Evolutionary conservation across 2,888 invertebrate genomes (phyloP), one percentile per base, ranked within the genome.

Genomic region (Syritta pipiens): DNA sequence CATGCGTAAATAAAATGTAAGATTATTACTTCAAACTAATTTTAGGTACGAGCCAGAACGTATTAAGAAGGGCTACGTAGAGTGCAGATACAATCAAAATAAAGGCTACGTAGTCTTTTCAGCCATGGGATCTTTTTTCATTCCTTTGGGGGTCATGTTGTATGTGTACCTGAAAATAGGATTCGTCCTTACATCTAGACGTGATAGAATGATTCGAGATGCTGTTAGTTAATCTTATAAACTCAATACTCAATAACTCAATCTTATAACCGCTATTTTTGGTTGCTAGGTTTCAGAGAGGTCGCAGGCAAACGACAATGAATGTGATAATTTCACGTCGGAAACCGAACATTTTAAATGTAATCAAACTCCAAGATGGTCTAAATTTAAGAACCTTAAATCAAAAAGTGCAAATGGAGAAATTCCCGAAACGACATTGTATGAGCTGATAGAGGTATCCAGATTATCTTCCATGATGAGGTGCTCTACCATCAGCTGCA

Each of bases 61-160:
- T 71, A 92, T 92, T 82, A 83, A 85, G 40, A 82, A 84, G n/a
- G 90, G 91, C 75, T 90, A 91, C 9, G 91, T 91, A 72, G 92
- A 87, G 85, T 98, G 98, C 87, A 92, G 95, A 9, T 95, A 98
- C 90, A 96, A 97, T 88, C 94, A 96, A 86, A 97, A 97, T 86
- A 93, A 95, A 48, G 94, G 95, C 19, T 99, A 98, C 90, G 98
- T 98, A 44, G 94, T 98, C 32, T 96, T 97, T 87, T 97, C 97
- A 0, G 98, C 98, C 7, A 95, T 96, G 92, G 96, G 98, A 0
- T 97, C 97, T 3, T 98, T 98, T 91, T 98, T 97, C 89, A 91
- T 98, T 22, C 98, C 98, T 0, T 95, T 98, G 91, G 92, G 95
- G 20, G 96, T 98, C 14, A 98, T 99, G 97, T 91, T 98, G 28